These are phyloP conservation scores for Danaus plexippus DNA, from an alignment of 1,140 invertebrate genomes.

Conservation along the genomic window DNA sequence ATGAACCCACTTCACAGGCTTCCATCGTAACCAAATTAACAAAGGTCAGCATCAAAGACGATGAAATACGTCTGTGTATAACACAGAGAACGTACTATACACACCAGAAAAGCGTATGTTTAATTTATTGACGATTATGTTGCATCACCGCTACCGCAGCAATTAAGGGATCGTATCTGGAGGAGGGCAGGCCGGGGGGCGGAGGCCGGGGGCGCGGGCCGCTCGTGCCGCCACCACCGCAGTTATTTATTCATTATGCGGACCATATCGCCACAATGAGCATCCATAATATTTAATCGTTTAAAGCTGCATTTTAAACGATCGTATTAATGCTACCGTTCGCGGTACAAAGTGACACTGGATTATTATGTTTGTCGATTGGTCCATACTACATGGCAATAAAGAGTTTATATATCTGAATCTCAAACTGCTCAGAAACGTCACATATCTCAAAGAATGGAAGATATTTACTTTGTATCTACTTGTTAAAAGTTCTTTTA, in stretches of 20 bases:
- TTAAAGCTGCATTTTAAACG: constrained; percentile 1
- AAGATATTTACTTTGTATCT: no score
- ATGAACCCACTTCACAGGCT: constrained; percentile 4
- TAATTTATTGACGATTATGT: neutral
- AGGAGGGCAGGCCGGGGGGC: constrained; percentile 12
- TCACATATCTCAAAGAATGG: no score
- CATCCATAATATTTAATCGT: constrained; percentile 2
- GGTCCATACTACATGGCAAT: no score
- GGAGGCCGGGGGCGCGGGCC: constrained; percentile 5
- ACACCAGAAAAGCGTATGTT: neutral
- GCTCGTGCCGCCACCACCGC: constrained; percentile 11
- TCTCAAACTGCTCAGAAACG: no score
- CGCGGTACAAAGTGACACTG: neutral
- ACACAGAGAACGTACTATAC: neutral
- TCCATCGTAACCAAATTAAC: constrained; percentile 12
- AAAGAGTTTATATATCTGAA: no score
- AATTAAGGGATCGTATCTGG: constrained; percentile 12
- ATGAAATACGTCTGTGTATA: neutral
- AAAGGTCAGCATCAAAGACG: constrained; percentile 13
- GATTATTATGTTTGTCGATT: neutral
- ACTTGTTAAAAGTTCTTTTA: no score
- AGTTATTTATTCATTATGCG: constrained; percentile 25
- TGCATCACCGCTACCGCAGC: constrained; percentile 15
- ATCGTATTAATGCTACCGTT: no score
- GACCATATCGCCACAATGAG: constrained; percentile 16